Conservation (phyloP, 1,140 invertebrate genomes). For the Aphelinus certus region DNA sequence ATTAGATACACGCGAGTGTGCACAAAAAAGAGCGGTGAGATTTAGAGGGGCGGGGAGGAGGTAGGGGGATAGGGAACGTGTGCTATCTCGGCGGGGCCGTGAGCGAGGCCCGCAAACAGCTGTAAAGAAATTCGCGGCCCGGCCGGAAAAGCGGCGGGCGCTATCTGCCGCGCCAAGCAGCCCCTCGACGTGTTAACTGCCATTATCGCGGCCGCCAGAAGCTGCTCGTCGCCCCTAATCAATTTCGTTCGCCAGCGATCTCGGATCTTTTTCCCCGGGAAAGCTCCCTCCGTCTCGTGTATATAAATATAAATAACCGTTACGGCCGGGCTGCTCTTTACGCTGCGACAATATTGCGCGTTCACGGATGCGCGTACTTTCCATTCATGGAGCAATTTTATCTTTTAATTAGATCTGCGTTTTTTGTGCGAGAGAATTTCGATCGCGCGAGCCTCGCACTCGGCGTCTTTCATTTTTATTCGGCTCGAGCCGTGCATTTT, state of each 20-base stretch:
- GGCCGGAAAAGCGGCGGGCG: slow-evolving; percentile 35
- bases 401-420: slow-evolving; percentile 27
- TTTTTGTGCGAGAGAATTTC: too few species aligned
- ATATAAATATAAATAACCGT: too few species aligned
- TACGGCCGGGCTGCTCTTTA: too few species aligned
- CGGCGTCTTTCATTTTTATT: too few species aligned
- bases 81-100: slow-evolving; percentile 50
- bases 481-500: too few species aligned
- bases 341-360: too few species aligned
- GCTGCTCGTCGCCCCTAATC: slow-evolving; percentile 45
- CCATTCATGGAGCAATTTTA: background rate
- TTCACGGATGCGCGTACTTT: background rate
- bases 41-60: background rate
- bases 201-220: slow-evolving; percentile 38
- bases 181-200: slow-evolving; percentile 41
- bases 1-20: background rate
- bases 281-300: slow-evolving; percentile 17
- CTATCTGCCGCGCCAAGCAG: slow-evolving; percentile 52
- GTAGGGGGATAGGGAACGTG: slow-evolving; percentile 44
- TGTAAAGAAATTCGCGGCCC: slow-evolving; percentile 54
- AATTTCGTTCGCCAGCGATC: slow-evolving; percentile 51
- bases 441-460: too few species aligned
- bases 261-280: slow-evolving; percentile 43
- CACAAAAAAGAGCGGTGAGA: background rate
- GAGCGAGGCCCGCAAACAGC: slow-evolving; percentile 52